Base-by-base conservation (phyloP, 2,888 invertebrate genomes). In the Tetramorium bicarinatum region DNA sequence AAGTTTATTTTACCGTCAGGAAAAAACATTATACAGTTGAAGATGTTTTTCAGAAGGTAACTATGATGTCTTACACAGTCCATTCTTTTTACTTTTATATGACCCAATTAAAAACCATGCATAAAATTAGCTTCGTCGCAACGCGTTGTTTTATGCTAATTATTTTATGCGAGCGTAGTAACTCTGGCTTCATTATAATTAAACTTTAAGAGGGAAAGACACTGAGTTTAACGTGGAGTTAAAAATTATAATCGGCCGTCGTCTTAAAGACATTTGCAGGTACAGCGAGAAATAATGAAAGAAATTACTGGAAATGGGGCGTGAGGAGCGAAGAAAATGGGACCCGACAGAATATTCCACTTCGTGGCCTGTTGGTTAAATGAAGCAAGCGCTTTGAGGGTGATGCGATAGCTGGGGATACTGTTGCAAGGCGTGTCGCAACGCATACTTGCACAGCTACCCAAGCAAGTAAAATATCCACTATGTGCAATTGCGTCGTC, bases 331-430 rank as follows among this genome's bases (percentile, higher is more conserved):
- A 8, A 38, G 56, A 47, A n/a, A 69, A 61, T 71, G 59, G 18
- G 34, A 2, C 18, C n/a, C 38, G 47, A 44, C 38, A 80, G 59
- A 71, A 71, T 71, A 80, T 71, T 61, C 47, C 38, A 71, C 47
- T 71, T 59, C 47, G 38, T 59, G 59, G 38, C 13, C 62, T 52
- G 76, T 52, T 64, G 64, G 64, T 25, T 69, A 71, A 80, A 61
- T 47, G 69, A 59, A 69, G 59, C 69, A 15, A 29, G 44, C 18
- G 54, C 79, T 69, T 56, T 79, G 47, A 69, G 47, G 67, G 44
- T 21, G 47, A 76, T 59, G 64, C 82, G 85, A 88, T 86, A 80
- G 84, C 76, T 25, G 62, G 52, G n/a, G 49, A 54, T 74, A 71
- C 38, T 41, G 67, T 47, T 13, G 56, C 18, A 38, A 76, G 62